A percentile compares a stretch with the other conserved stretches of the same genome.
Evolutionary conservation across 2,797 vertebrate species (phyloP).

Genomic region (Podarcis lilfordi): DNA sequence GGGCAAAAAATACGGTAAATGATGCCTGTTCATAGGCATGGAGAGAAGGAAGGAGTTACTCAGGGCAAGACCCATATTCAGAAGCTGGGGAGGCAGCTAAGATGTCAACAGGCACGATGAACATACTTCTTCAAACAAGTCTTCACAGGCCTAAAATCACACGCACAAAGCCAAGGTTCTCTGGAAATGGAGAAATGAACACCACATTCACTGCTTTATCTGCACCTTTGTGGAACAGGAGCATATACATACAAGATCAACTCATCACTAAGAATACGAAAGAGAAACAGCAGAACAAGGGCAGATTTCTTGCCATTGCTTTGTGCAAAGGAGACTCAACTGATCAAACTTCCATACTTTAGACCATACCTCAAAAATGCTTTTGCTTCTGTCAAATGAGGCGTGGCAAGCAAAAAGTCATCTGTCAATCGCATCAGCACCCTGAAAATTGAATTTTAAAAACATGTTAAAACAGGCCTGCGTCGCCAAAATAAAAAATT

Average conservation of each 20-base stretch:
- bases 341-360: not conserved
- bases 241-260: not conserved
- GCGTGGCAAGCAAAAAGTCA: conserved; percentile 94
- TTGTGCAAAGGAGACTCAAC: not conserved
- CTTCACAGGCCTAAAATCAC: not conserved
- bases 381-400: conserved; percentile 84
- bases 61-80: not conserved
- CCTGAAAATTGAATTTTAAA: conserved; percentile 71
- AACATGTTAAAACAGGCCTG: not conserved
- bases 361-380: conserved; percentile 86
- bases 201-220: not conserved
- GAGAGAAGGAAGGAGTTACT: not conserved
- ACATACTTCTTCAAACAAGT: not conserved
- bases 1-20: not conserved
- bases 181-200: not conserved
- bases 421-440: conserved; percentile 92
- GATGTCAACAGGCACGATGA: not conserved
- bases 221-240: not conserved
- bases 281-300: not conserved
- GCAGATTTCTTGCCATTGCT: not conserved
- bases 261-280: not conserved
- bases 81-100: not conserved
- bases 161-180: not conserved
- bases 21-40: not conserved
- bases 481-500: not conserved